Evolutionary conservation across 2,888 invertebrate genomes (phyloP), one percentile per base, ranked within the genome.

Genomic region (Cerastis rubricosa): DNA sequence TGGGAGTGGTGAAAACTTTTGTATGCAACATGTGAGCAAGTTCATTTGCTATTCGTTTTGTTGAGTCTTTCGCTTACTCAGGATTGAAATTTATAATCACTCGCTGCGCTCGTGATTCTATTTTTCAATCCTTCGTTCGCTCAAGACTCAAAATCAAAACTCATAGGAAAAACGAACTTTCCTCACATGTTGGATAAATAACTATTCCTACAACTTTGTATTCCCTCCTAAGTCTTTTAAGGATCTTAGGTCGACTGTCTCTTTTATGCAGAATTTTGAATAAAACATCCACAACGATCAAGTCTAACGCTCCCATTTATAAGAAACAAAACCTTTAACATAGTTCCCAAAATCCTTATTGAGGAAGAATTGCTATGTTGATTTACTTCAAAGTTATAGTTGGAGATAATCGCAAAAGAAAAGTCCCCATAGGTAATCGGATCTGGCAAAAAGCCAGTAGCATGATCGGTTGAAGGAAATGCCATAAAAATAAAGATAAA

Each of bases 401-500:
- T 40, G 47, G 25, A 70, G 19, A 71, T 74, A 74, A 71, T 71
- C 61, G 22, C 43, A 51, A 61, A n/a, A 35, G 22, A 57, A 59
- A 63, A 6, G 25, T 0, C 14, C 4, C 47, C 66, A 59, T 35
- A 40, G 12, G 54, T 68, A 49, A 69, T 43, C 14, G 12, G 14
- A 65, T 43, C 51, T 81, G 76, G 54, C 59, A 57, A 70, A 61
- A 35, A 9, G 35, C 65, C 49, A 54, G 19, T 14, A 61, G 17
- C 29, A 67, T 25, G 45, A 35, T 59, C 25, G 1, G 9, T 76
- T 64, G 12, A 51, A 40, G 63, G 59, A 54, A 64, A 69, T 73
- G 0, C 5, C 25, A 61, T 76, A 69, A 77, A 71, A 73, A 59
- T 19, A 71, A 68, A 71, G 29, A 68, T 43, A 64, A 45, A 40